phyloP scores from a whole-genome alignment of 2,797 vertebrate species.

The Tangara arthus region DNA sequence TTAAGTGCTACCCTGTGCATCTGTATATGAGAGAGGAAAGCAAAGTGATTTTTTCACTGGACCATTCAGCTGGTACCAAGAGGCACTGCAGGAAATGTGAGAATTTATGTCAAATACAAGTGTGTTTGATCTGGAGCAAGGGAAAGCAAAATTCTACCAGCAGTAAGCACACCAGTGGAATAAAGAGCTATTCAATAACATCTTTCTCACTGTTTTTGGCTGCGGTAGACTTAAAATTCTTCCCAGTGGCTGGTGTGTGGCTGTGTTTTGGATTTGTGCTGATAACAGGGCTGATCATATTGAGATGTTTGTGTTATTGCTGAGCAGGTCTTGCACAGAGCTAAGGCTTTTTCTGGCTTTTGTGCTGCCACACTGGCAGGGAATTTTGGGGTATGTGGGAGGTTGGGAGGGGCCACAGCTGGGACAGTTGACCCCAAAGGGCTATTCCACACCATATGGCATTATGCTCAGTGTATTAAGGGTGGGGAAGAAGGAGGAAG shows the following conservation, averaged over 20 bases:
- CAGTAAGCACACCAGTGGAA: neutral
- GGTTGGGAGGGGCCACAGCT: neutral
- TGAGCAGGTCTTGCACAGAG: neutral
- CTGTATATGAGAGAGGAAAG: neutral
- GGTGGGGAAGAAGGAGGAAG: neutral
- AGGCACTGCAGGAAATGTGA: neutral
- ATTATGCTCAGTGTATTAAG: neutral
- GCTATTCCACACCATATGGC: neutral
- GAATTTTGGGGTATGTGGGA: neutral
- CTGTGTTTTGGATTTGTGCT: neutral
- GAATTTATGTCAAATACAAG: neutral
- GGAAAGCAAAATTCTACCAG: neutral
- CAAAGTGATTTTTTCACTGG: neutral
- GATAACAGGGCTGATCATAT: neutral
- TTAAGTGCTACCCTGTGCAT: neutral
- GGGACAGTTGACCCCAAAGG: neutral
- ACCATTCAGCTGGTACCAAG: neutral
- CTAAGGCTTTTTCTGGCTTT: neutral
- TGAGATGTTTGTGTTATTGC: neutral
- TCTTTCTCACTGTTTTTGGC: neutral
- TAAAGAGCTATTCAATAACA: neutral
- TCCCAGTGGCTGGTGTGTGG: neutral
- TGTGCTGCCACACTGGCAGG: neutral
- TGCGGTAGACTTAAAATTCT: neutral
- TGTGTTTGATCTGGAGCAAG: neutral